Evolutionary conservation across 2,113 vertebrate genomes (phyloP).

Genomic region (Campylomormyrus tamandua): DNA sequence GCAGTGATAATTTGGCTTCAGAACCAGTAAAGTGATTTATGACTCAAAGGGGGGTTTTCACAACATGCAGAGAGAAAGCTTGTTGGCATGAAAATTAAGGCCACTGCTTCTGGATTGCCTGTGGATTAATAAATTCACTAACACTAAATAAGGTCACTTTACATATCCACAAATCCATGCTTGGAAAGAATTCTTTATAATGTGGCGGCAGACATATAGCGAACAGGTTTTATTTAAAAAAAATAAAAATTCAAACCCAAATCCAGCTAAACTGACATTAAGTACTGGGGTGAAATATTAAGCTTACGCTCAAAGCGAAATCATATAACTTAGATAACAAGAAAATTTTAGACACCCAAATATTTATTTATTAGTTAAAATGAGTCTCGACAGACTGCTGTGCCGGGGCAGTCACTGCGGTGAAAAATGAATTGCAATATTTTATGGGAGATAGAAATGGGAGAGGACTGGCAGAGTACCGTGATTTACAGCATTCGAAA

Average conservation of each 20-base stretch:
- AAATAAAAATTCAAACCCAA: neutral
- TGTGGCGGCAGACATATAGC: neutral
- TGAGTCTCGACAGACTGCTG: conserved; percentile 41
- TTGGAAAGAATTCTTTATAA: conserved; percentile 12
- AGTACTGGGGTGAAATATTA: conserved; percentile 31
- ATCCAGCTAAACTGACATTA: conserved; percentile 14
- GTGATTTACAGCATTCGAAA: conserved; percentile 59
- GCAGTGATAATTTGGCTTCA: neutral
- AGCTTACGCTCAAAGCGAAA: conserved; percentile 19
- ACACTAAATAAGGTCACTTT: neutral
- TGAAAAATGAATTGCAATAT: conserved; percentile 45
- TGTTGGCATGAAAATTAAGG: conserved; percentile 10
- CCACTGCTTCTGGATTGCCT: neutral
- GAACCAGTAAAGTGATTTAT: neutral
- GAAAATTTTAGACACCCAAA: conserved; percentile 45
- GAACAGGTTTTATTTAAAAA: conserved; percentile 13
- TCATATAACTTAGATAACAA: conserved; percentile 36
- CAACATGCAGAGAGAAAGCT: neutral
- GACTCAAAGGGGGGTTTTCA: neutral
- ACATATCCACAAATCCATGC: neutral
- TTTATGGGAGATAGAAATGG: conserved; percentile 46
- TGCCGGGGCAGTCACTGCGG: conserved; percentile 43
- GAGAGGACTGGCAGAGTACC: conserved; percentile 42
- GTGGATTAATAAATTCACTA: conserved; percentile 7
- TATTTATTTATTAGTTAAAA: conserved; percentile 45